Base-by-base conservation (phyloP, 2,888 invertebrate species). In the Tribolium freemani region DNA sequence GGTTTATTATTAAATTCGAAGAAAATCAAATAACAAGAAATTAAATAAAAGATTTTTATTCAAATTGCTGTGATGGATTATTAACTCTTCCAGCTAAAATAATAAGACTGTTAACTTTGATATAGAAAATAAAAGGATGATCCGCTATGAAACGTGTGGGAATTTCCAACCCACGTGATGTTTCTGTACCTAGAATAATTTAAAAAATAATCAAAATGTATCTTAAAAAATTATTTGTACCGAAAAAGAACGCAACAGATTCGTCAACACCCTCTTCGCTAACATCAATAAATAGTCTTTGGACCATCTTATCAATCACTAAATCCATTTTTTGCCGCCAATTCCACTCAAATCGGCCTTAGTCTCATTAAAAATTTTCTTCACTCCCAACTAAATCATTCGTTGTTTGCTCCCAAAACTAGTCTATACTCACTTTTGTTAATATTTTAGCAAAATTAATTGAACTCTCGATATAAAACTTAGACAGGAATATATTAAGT, bases 91-190 rank as follows among this genome's bases (percentile, higher is more conserved):
- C 61, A 6, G 8, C 61, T 5, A 61, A 48, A 46, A 46, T 8
- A 10, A 61, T 21, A 11, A 57, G 3, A 38, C 31, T 64, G 5
- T 58, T 58, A n/a, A 45, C 10, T 21, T 45, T 58, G 4, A 58
- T 74, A 31, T 54, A 60, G 44, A 54, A 75, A 11, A 73, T 26
- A 69, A 77, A 78, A 5, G 78, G 77, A 63, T 76, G 76, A 71
- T 77, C 76, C 0, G 75, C 78, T 26, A 58, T 66, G 48, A 78
- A 74, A 2, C 9, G 3, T 16, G 21, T 44, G 31, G 31, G 48
- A n/a, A 68, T 60, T 16, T 16, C 16, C 1, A 16, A 16, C 16
- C 16, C 1, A 16, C 16, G 16, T 16, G 2, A 16, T 1, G 16
- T 16, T 16, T 16, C 16, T 2, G 16, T 16, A 16, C 16, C 16